Percentiles rank a stretch among this genome's conserved stretches.
These are phyloP conservation scores for Dysdera silvatica DNA, from an alignment of 1,140 invertebrate species.

Conservation along the genomic window DNA sequence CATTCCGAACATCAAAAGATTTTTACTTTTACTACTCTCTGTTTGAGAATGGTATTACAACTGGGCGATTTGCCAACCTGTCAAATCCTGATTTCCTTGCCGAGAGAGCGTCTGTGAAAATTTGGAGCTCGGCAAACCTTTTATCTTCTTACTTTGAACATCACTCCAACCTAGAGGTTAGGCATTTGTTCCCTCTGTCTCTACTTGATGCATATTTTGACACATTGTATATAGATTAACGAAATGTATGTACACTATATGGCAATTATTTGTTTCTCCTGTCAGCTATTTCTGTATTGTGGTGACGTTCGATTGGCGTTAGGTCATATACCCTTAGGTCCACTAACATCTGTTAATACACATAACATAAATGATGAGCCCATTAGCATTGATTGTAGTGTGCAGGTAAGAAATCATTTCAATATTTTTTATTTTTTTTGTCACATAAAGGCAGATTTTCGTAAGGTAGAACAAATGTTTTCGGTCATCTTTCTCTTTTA, in stretches of 20 bases:
- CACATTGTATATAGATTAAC: background rate
- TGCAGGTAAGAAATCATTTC: slow-evolving; percentile 6
- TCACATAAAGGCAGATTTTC: too few species aligned
- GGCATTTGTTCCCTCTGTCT: background rate
- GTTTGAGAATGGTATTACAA: slow-evolving; percentile 47
- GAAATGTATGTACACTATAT: background rate
- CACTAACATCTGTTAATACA: slow-evolving; percentile 14
- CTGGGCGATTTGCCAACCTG: slow-evolving; percentile 45
- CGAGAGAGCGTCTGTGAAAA: slow-evolving; percentile 45
- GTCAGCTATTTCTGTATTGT: slow-evolving; percentile 45
- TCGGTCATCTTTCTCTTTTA: too few species aligned
- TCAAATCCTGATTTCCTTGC: slow-evolving; percentile 43
- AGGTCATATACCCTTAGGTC: slow-evolving; percentile 37
- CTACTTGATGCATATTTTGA: background rate
- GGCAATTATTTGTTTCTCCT: background rate
- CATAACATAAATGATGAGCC: slow-evolving; percentile 22
- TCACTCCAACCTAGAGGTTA: slow-evolving; percentile 42
- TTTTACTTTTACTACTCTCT: slow-evolving; percentile 49
- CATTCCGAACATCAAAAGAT: slow-evolving; percentile 31
- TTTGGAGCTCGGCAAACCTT: slow-evolving; percentile 42
- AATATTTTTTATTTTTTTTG: too few species aligned
- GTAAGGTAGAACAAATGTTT: too few species aligned
- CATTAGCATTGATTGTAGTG: slow-evolving; percentile 25
- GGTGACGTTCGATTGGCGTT: slow-evolving; percentile 45
- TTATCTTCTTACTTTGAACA: slow-evolving; percentile 42